These are phyloP conservation scores for Pantelozetes paolii DNA, from an alignment of 2,888 invertebrate species.

Conservation along the genomic window DNA sequence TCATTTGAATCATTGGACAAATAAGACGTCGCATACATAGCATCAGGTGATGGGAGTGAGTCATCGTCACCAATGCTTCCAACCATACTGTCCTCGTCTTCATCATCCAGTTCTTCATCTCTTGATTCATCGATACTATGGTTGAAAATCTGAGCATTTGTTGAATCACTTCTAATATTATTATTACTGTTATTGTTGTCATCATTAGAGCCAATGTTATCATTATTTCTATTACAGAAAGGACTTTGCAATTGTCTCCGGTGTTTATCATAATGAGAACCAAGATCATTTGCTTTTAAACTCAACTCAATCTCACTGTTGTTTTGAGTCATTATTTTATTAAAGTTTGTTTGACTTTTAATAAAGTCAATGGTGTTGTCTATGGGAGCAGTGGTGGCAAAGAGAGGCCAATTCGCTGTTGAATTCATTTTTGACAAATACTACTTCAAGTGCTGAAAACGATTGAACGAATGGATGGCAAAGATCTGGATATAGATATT, in stretches of 20 bases:
- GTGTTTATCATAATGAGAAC: background rate
- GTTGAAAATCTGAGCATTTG: background rate
- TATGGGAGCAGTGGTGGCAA: conserved; percentile 8
- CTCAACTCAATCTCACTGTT: background rate
- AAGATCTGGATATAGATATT: background rate
- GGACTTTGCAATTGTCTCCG: background rate
- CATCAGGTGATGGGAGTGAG: conserved; percentile 3
- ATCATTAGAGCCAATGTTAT: background rate
- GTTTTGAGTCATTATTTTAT: conserved; percentile 10
- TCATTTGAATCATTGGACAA: conserved; percentile 10
- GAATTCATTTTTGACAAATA: background rate
- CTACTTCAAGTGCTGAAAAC: background rate
- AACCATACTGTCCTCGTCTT: conserved; percentile 2
- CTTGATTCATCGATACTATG: background rate
- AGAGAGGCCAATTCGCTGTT: conserved; percentile 21
- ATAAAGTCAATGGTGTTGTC: conserved; percentile 7
- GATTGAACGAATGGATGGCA: background rate
- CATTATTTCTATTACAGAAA: background rate
- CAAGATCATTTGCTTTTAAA: conserved; percentile 11
- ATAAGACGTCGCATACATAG: conserved; percentile 19
- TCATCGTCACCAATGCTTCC: conserved; percentile 12
- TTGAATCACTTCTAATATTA: background rate
- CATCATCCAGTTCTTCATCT: conserved; percentile 18
- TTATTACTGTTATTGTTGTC: conserved; percentile 3
- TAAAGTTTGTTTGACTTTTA: background rate